Evolutionary conservation across 64 coral and sea anemone genomes (phyloP).

Genomic region (Dendronephthya gigantea): DNA sequence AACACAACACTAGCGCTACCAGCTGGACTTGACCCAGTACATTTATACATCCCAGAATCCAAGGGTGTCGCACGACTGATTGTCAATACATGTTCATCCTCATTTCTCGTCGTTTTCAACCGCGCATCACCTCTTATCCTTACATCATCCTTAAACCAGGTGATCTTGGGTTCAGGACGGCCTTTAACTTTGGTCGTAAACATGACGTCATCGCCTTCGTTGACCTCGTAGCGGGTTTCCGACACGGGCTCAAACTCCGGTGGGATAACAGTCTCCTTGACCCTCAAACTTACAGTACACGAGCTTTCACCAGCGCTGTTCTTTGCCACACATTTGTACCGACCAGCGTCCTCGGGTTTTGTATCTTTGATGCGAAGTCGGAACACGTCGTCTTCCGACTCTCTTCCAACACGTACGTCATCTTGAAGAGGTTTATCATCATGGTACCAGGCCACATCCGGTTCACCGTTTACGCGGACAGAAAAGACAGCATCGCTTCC

Average conservation of each 20-base stretch:
- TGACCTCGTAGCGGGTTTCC: neutral
- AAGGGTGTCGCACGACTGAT: neutral
- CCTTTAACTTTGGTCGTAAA: neutral
- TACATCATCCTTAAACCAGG: constrained; percentile 6
- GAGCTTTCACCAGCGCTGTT: neutral
- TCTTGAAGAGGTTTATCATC: neutral
- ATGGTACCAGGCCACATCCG: neutral
- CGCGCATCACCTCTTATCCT: neutral
- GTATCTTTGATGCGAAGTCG: neutral
- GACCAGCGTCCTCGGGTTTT: neutral
- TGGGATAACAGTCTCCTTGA: neutral
- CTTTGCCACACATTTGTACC: constrained; percentile 17
- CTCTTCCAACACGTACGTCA: neutral
- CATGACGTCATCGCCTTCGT: neutral
- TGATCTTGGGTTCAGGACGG: neutral
- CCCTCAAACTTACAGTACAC: neutral
- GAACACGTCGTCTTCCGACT: neutral
- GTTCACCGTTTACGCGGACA: neutral
- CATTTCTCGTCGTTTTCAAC: neutral
- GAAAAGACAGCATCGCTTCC: neutral
- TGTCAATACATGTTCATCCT: neutral
- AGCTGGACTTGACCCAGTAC: neutral
- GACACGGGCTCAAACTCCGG: neutral
- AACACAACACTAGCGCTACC: neutral
- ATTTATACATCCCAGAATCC: constrained; percentile 19